phyloP scores from a whole-genome alignment of 1,140 invertebrate species.

The Eumeta japonica region DNA sequence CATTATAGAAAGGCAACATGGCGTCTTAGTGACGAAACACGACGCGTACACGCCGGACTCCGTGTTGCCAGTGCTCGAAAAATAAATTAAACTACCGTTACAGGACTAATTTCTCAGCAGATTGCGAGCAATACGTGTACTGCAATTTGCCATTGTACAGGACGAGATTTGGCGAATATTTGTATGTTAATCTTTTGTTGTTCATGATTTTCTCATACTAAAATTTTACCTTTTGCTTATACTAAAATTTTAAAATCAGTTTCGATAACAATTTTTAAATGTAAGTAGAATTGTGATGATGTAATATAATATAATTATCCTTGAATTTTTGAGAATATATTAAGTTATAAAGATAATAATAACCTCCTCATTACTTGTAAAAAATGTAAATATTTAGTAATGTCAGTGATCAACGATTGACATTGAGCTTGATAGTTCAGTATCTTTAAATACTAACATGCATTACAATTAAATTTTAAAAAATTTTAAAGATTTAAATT shows the following conservation, averaged over 20 bases:
- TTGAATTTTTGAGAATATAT: no score
- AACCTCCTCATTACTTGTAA: no score
- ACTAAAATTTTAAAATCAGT: background rate
- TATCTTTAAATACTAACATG: no score
- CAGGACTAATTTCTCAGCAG: slow-evolving; percentile 9
- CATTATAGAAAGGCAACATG: slow-evolving; percentile 11
- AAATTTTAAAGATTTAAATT: no score
- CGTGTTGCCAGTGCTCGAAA: slow-evolving; percentile 12
- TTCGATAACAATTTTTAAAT: background rate
- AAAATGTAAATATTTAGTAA: no score
- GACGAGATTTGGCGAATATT: slow-evolving; percentile 16
- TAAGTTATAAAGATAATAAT: no score
- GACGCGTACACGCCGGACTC: slow-evolving; percentile 20
- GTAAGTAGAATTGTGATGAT: background rate
- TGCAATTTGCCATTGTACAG: slow-evolving; percentile 36
- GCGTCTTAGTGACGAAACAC: slow-evolving; percentile 23
- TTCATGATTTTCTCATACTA: background rate
- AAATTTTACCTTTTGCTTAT: background rate
- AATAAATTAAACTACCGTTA: background rate
- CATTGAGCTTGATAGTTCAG: no score
- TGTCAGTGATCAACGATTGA: no score
- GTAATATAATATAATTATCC: background rate
- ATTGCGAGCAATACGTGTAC: slow-evolving; percentile 21
- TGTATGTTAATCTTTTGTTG: slow-evolving; percentile 21
- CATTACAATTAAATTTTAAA: no score